A percentile compares a stretch with the other conserved stretches of the same genome.
Conservation (phyloP, 2,888 invertebrate species). For the Resseliella maxima region DNA sequence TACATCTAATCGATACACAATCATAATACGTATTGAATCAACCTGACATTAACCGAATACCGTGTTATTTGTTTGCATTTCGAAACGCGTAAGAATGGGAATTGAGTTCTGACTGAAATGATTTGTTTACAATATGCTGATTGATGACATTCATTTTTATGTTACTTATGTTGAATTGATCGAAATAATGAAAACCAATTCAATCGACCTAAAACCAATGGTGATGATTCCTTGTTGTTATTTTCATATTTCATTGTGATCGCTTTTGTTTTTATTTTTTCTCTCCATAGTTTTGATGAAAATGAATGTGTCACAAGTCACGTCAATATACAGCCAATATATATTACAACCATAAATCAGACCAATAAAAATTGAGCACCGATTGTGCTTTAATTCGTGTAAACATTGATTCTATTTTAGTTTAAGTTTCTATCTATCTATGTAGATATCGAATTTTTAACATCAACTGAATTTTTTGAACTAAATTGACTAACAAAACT, state of each 20-base stretch:
- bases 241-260: too few relatives aligned
- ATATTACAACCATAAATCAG: too few relatives aligned
- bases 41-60: not conserved
- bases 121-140: constrained; percentile 45
- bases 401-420: too few relatives aligned
- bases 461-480: too few relatives aligned
- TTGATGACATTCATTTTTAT: constrained; percentile 18
- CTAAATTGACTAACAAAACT: too few relatives aligned
- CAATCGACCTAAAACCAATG: not conserved
- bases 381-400: too few relatives aligned
- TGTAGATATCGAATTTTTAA: too few relatives aligned
- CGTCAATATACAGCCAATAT: not conserved
- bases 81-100: not conserved
- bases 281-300: not conserved
- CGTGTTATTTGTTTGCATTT: not conserved
- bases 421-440: too few relatives aligned
- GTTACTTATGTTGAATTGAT: not conserved
- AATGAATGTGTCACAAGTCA: not conserved
- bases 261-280: too few relatives aligned
- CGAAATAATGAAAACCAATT: not conserved
- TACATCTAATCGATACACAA: not conserved
- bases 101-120: constrained; percentile 10
- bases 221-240: too few relatives aligned
- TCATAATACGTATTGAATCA: too few relatives aligned
- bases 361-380: too few relatives aligned